Conservation (phyloP, 2,113 vertebrate species). For the Xenus cinereus region DNA sequence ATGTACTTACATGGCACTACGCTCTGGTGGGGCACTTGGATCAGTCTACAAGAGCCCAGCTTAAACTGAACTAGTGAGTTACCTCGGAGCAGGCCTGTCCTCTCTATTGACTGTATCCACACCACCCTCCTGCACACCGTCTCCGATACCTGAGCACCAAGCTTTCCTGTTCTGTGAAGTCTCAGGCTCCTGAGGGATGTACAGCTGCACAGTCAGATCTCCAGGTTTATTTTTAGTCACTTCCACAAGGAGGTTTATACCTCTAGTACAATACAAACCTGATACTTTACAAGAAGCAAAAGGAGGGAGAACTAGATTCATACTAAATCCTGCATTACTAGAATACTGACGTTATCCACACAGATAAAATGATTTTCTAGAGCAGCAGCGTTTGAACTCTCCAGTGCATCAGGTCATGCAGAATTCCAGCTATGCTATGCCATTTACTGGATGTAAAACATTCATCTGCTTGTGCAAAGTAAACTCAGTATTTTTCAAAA, state of each 20-base stretch:
- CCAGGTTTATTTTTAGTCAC: not conserved
- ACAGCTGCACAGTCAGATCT: not conserved
- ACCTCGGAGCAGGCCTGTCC: not conserved
- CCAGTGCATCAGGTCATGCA: not conserved
- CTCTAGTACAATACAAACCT: not conserved
- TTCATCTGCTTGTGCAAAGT: not conserved
- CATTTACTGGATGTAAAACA: not conserved
- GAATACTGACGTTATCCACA: not conserved
- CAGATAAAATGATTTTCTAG: not conserved
- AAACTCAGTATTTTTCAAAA: not conserved
- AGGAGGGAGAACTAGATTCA: not conserved
- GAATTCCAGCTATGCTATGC: not conserved
- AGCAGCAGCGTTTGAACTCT: not conserved
- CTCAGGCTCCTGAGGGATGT: not conserved
- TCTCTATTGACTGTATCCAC: rapidly evolving
- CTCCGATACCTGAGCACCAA: not conserved
- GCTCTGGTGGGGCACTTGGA: not conserved
- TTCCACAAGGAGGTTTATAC: not conserved
- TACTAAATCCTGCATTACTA: not conserved
- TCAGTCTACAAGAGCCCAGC: not conserved
- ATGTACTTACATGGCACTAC: rapidly evolving
- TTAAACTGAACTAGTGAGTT: not conserved
- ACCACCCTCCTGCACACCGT: not conserved
- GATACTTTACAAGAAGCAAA: not conserved
- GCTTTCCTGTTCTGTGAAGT: not conserved